Evolutionary conservation across 2,113 vertebrate species (phyloP).

Genomic region (Onychostruthus taczanowskii): DNA sequence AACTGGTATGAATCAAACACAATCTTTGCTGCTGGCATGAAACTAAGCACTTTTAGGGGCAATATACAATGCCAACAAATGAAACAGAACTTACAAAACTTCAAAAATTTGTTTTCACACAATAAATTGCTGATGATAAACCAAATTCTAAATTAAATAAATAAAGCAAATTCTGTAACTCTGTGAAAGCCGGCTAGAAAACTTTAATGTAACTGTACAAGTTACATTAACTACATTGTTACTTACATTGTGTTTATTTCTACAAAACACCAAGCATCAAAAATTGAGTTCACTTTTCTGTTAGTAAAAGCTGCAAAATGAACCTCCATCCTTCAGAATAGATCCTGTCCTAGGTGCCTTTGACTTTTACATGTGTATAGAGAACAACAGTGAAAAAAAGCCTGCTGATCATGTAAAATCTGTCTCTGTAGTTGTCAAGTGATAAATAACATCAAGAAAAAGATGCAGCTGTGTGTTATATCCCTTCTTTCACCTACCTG

Average conservation of each 20-base stretch:
- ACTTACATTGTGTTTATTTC: neutral
- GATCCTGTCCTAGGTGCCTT: neutral
- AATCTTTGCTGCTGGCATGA: neutral
- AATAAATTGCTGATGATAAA: neutral
- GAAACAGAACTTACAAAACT: neutral
- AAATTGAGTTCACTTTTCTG: neutral
- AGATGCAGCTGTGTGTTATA: neutral
- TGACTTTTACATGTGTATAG: neutral
- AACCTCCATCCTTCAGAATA: neutral
- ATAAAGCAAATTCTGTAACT: neutral
- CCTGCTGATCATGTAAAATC: neutral
- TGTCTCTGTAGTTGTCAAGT: neutral
- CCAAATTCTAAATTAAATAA: neutral
- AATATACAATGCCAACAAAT: neutral
- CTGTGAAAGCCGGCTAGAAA: neutral
- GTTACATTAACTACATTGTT: neutral
- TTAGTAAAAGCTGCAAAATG: neutral
- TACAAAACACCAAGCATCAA: neutral
- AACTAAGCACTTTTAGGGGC: rapidly evolving
- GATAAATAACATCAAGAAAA: neutral
- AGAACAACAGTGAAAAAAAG: neutral
- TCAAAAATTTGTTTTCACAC: neutral
- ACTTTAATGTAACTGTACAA: neutral
- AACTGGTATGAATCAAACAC: rapidly evolving
- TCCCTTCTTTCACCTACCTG: neutral